Evolutionary conservation across 2,797 vertebrate species (phyloP), one percentile per base, ranked within the genome.

Genomic region (Sebastes hopkinsi): DNA sequence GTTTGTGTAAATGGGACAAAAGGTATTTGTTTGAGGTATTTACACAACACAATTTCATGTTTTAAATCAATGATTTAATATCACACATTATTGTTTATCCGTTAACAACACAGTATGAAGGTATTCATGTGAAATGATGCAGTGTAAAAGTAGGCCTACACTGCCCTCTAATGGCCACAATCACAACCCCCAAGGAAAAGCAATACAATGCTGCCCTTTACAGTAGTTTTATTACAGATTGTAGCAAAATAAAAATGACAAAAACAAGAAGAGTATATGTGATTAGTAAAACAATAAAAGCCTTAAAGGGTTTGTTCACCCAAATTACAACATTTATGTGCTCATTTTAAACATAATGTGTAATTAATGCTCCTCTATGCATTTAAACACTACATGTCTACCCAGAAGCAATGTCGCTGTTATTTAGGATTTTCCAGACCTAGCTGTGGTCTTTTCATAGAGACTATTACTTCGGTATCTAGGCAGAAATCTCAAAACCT

Each of bases 161-260:
- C 67, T 75, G 86, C 84, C 88, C 70, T 77, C 89, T 87, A 79
- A 0, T 52, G 88, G 86, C 30, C 34, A 38, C 1, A 52, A 13
- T 4, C 18, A n/a, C 1, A 10, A 42, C 10, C 50, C 50, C 6
- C 16, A 42, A 22, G 20, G 5, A 56, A 54, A 54, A 60, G n/a
- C 27, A 46, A 11, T 5, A 54, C 8, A 54, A 22, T 42, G 10
- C 14, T 23, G 13, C 18, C 25, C 34, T 30, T 30, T 5, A 1
- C 0, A 30, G 12, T 9, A 30, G 16, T 69, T 65, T 8, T 18
- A 10, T 34, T 20, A 16, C 4, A 54, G 54, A 75, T 13, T 50
- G 25, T 32, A 20, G 9, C 8, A 11, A 12, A 55, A 42, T 20
- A 8, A 58, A 64, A 59, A 29, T 13, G 13, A 18, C n/a, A 38